A percentile compares a stretch with the other conserved stretches of the same genome.
These are phyloP conservation scores for Nilaparvata lugens DNA, from an alignment of 1,140 invertebrate genomes.

Conservation along the genomic window DNA sequence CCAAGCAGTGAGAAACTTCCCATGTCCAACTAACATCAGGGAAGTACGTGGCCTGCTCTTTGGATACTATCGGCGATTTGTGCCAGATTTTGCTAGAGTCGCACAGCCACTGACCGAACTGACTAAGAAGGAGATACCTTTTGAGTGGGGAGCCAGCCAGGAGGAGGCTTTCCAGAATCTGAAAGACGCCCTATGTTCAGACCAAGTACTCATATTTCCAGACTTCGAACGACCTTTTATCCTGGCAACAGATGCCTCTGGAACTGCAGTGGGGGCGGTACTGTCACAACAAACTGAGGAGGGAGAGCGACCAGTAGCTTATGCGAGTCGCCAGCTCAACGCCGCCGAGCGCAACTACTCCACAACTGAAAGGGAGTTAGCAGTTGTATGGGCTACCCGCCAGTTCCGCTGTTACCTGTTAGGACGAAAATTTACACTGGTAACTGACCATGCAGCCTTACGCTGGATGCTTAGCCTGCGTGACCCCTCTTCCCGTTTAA, in stretches of 20 bases:
- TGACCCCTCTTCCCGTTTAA: constrained; percentile 36
- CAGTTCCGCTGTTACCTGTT: constrained; percentile 13
- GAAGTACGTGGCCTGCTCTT: no score
- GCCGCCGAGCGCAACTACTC: no score
- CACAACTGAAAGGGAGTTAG: no score
- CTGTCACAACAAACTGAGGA: constrained; percentile 28
- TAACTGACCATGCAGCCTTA: no score
- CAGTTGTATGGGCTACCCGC: no score
- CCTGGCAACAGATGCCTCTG: constrained; percentile 30
- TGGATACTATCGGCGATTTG: constrained; percentile 38
- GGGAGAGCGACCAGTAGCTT: constrained; percentile 27
- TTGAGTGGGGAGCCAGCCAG: constrained; percentile 11
- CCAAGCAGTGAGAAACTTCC: constrained; percentile 31
- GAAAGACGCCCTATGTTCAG: constrained; percentile 32
- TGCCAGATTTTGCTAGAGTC: constrained; percentile 31
- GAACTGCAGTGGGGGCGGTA: constrained; percentile 26
- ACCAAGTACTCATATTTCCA: constrained; percentile 30
- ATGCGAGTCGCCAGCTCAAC: no score
- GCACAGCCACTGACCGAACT: constrained; percentile 32
- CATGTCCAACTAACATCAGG: constrained; percentile 34
- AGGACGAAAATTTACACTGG: no score
- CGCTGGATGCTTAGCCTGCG: no score
- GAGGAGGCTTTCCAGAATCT: constrained; percentile 30
- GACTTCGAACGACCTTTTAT: constrained; percentile 30
- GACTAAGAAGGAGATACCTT: no score